Base-by-base conservation (phyloP, 2,888 invertebrate genomes). In the Meteorus cinctellus region DNA sequence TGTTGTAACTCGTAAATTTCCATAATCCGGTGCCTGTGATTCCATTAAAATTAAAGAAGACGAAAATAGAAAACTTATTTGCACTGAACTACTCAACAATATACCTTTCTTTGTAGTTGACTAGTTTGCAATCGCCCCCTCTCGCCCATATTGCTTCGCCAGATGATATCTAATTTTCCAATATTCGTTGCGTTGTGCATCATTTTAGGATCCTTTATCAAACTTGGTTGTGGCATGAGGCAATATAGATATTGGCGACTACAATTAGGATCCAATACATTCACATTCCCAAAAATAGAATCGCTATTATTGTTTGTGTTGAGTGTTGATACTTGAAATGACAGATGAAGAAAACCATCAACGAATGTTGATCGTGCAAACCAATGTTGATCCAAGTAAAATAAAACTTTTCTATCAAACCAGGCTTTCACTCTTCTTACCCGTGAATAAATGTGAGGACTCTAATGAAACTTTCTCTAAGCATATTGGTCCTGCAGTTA, bases 141-240 rank as follows among this genome's bases (percentile, higher is more conserved):
- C 91, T 99, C 99, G 27, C 99, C 99, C 85, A 99, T 93, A 90
- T 97, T 96, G 41, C 98, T 98, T 83, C 98, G 93, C 99, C 99
- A 99, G 12, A 98, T 96, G 87, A 99, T 99, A 90, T 99, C 99
- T 73, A 99, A 91, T 91, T 98, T 99, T 2, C 99, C 99, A 84
- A 99, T 96, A 87, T 95, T 96, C 72, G 96, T 96, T 14, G 96
- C 95, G 78, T 95, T 94, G 82, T 95, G 94, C 79, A 97, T 91
- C 75, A 95, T 91, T 85, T 95, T 95, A 19, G 94, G 93, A 90
- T 97, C 96, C 73, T 93, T 93, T 14, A 94, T 92, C 78, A 95
- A 92, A 86, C 94, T 94, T 70, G 94, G 92, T 86, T 94, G 94
- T 4, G 97, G 97, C 71, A 94, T 94, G 68, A 99, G 92, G 86